Percentiles rank a stretch among this genome's conserved stretches.
Evolutionary conservation across 1,140 invertebrate species (phyloP).

Genomic region (Whitmania pigra): DNA sequence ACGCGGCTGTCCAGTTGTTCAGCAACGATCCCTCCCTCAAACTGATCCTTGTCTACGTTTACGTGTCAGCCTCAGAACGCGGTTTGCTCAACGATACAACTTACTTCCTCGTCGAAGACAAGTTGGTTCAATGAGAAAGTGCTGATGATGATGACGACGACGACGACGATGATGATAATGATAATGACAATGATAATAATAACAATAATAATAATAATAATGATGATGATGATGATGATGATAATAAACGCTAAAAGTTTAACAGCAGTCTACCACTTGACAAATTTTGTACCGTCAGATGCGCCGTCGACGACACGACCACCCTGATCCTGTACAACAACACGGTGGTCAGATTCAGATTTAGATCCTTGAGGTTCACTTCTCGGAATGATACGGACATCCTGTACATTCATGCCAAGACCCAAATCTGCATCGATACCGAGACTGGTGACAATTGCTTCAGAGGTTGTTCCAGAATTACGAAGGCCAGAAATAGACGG

Average conservation of each 20-base stretch:
- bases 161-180: background rate
- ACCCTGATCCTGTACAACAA: constrained; percentile 30
- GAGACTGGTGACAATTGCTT: constrained; percentile 32
- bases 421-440: constrained; percentile 29
- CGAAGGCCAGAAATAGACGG: background rate
- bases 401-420: constrained; percentile 32
- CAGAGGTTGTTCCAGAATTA: constrained; percentile 17
- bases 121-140: constrained; percentile 22
- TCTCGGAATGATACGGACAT: constrained; percentile 20
- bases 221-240: background rate
- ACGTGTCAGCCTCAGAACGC: constrained; percentile 27
- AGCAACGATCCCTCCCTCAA: constrained; percentile 29
- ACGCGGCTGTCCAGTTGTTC: constrained; percentile 30
- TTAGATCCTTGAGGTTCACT: constrained; percentile 33
- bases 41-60: constrained; percentile 31
- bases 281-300: constrained; percentile 26
- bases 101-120: constrained; percentile 29
- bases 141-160: background rate
- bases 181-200: background rate
- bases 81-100: constrained; percentile 20
- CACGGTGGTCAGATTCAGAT: constrained; percentile 30
- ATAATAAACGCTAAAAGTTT: too few species aligned
- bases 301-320: constrained; percentile 29
- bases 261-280: too few species aligned
- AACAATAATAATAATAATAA: background rate